Evolutionary conservation across 2,888 invertebrate genomes (phyloP).

Genomic region (Parnassius glacialis): DNA sequence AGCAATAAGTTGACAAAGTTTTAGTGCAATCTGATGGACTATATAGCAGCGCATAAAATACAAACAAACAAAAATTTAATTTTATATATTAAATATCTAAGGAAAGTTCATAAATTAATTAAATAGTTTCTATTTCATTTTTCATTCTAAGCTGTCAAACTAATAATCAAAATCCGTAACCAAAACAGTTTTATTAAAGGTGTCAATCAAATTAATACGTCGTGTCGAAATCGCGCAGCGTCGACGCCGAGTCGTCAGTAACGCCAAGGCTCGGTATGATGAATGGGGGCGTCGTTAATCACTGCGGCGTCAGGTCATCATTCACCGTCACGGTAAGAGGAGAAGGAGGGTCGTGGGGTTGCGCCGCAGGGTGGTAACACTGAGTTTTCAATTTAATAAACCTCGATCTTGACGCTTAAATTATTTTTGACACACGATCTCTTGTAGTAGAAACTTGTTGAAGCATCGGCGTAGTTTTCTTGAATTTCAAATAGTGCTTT

Average conservation of each 20-base stretch:
- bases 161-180: conserved; percentile 18
- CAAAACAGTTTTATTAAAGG: conserved; percentile 38
- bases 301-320: conserved; percentile 54
- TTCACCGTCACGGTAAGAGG: conserved; percentile 47
- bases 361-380: conserved; percentile 26
- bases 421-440: too few relatives aligned
- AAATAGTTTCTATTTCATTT: too few relatives aligned
- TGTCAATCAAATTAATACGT: conserved; percentile 47
- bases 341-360: conserved; percentile 32
- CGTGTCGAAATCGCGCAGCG: conserved; percentile 42
- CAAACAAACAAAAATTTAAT: too few relatives aligned
- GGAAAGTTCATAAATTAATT: too few relatives aligned
- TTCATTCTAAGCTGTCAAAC: conserved; percentile 1
- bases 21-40: too few relatives aligned
- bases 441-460: too few relatives aligned
- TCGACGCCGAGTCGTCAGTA: conserved; percentile 35
- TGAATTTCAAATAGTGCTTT: too few relatives aligned
- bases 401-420: conserved; percentile 3
- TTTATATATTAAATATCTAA: too few relatives aligned
- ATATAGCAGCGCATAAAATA: too few relatives aligned
- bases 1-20: too few relatives aligned
- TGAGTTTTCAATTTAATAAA: conserved; percentile 24
- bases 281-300: conserved; percentile 60
- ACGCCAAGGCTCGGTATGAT: conserved; percentile 41
- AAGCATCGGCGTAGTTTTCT: too few relatives aligned